Percentiles rank a stretch among this genome's conserved stretches.
Evolutionary conservation across 2,888 invertebrate species (phyloP).

Genomic region (Lacanobia wlatinum): DNA sequence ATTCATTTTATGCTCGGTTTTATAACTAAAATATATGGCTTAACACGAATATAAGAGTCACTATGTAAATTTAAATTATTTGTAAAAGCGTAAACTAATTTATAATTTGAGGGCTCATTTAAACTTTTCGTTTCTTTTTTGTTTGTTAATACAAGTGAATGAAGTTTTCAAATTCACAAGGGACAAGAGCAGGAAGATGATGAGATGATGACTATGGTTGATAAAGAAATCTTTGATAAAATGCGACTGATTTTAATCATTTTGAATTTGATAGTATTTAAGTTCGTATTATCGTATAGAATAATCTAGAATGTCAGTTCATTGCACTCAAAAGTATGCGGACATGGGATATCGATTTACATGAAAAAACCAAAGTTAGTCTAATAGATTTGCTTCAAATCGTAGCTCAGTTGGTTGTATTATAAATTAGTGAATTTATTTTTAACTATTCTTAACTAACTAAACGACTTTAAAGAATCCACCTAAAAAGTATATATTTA

Average conservation of each 20-base stretch:
- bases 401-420: conserved; percentile 17
- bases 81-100: not conserved
- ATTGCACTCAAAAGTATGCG: conserved; percentile 12
- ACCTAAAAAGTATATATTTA: conserved; percentile 12
- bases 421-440: not conserved
- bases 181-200: not conserved
- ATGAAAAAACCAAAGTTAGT: not conserved
- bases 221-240: not conserved
- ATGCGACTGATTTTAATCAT: not conserved
- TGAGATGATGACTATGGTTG: not conserved
- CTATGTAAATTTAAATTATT: conserved; percentile 8
- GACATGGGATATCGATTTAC: conserved; percentile 2
- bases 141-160: no score
- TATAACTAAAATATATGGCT: conserved; percentile 3
- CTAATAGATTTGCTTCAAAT: conserved; percentile 3
- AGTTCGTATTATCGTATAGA: not conserved
- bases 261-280: not conserved
- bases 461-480: not conserved
- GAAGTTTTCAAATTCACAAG: not conserved
- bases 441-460: not conserved
- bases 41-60: not conserved
- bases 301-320: not conserved
- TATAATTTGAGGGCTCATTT: no score
- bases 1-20: conserved; percentile 24
- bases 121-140: no score